Evolutionary conservation across 2,797 vertebrate genomes (phyloP).

Genomic region (Protosalanx chinensis): DNA sequence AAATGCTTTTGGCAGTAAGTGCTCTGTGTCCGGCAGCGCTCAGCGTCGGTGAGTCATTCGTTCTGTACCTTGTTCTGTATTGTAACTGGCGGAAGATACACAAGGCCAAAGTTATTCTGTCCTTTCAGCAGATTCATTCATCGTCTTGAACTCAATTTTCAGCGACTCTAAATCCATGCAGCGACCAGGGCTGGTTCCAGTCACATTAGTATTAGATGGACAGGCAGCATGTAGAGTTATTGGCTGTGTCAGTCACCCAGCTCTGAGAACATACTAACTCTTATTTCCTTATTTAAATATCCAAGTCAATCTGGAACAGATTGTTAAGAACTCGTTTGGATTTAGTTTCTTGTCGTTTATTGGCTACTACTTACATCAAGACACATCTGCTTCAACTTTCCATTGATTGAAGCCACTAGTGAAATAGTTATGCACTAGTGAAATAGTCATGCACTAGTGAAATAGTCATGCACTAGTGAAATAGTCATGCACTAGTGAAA

Average conservation of each 20-base stretch:
- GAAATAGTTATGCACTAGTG: too few relatives aligned
- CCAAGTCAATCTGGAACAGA: neutral
- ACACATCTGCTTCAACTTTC: neutral
- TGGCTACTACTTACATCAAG: neutral
- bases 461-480: too few relatives aligned
- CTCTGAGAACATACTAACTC: neutral
- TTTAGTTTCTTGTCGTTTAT: neutral
- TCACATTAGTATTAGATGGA: conserved; percentile 50
- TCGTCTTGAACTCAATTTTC: conserved; percentile 32
- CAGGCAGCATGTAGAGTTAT: conserved; percentile 36
- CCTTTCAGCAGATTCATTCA: conserved; percentile 37
- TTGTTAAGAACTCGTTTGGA: neutral
- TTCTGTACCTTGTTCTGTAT: neutral
- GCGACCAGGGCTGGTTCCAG: conserved; percentile 54
- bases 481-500: too few relatives aligned
- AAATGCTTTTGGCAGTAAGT: neutral
- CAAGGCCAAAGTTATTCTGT: conserved; percentile 33
- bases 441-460: too few relatives aligned
- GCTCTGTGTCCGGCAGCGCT: neutral
- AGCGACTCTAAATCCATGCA: conserved; percentile 44
- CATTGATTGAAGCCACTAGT: neutral
- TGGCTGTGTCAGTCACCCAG: too few relatives aligned
- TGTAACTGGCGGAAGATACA: neutral
- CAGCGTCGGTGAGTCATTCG: neutral
- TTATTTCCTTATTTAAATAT: neutral